Evolutionary conservation across 2,113 vertebrate genomes (phyloP), one percentile per base, ranked within the genome.

Genomic region (Proterorhinus semilunaris): DNA sequence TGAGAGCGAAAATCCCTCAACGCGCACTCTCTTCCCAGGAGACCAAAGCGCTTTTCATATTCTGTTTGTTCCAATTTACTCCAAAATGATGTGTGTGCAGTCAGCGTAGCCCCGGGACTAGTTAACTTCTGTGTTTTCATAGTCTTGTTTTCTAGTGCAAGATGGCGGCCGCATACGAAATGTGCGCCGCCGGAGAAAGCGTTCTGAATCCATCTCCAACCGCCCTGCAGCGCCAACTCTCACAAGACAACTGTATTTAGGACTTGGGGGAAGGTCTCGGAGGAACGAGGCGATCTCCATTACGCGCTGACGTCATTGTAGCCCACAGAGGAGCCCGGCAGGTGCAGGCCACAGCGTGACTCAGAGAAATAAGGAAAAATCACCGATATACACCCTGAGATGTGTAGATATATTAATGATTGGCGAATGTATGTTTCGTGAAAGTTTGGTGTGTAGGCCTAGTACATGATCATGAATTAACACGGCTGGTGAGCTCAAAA

Each of bases 1-100:
- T 76, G 76, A 86, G 81, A 87, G 80, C 78, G 75, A 86, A 55
- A 82, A 88, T 85, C 85, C 87, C 83, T 58, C 55, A 85, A 82
- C 81, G 75, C 59, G 47, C 71, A 74, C 17, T 42, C 10, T 17
- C 63, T 46, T 89, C 89, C 87, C 80, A 42, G 45, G 88, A 84
- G 88, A 86, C 79, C 1, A n/a, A 71, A 61, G 66, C 83, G 83
- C 80, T 90, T 89, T 90, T 90, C 81, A 85, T 88, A 86, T 89
- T 87, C 81, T 85, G 89, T 90, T 88, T 89, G 86, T 87, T 90
- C 85, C 87, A 87, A 87, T 91, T 89, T 88, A 79, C 81, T 83
- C 83, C 80, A 82, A 83, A 86, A 79, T 83, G 81, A 87, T 81
- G 81, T 82, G 86, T 87, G 88, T 72, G 87, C 79, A 84, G 82